Evolutionary conservation across 2,888 invertebrate species (phyloP).

Genomic region (Diarsia dahlii): DNA sequence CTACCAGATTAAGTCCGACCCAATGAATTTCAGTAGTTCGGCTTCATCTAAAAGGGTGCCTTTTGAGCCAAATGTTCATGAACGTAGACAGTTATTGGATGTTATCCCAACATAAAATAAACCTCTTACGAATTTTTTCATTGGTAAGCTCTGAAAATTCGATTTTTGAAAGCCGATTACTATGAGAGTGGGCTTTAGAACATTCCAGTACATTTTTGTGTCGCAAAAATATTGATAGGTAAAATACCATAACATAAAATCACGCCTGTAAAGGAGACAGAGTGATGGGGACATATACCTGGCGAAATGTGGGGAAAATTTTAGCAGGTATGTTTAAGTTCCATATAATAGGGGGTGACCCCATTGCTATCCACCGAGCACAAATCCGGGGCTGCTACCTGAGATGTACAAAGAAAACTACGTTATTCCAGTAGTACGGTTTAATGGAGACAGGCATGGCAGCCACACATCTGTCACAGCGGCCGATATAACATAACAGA

Average conservation of each 20-base stretch:
- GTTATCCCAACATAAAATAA: slow-evolving; percentile 19
- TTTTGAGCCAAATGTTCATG: slow-evolving; percentile 18
- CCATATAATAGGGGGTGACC: no score
- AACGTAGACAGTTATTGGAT: slow-evolving; percentile 11
- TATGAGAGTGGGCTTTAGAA: neutral
- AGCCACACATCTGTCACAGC: no score
- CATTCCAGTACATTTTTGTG: slow-evolving; percentile 8
- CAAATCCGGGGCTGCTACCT: no score
- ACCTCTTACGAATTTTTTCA: slow-evolving; percentile 11
- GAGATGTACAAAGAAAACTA: no score
- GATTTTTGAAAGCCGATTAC: slow-evolving; percentile 32
- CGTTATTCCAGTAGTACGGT: no score
- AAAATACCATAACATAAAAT: neutral
- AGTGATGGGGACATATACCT: no score
- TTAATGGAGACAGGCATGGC: no score
- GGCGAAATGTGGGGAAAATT: no score
- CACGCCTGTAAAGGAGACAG: no score
- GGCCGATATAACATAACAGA: no score
- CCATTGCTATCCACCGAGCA: no score
- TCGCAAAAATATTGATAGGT: neutral
- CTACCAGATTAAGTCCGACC: slow-evolving; percentile 35
- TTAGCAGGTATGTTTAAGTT: no score
- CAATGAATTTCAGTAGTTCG: slow-evolving; percentile 47
- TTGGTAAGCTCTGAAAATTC: slow-evolving; percentile 11
- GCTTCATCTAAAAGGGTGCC: slow-evolving; percentile 13